Base-by-base conservation (phyloP, 2,888 invertebrate genomes). In the Didymodactylos carnosus region DNA sequence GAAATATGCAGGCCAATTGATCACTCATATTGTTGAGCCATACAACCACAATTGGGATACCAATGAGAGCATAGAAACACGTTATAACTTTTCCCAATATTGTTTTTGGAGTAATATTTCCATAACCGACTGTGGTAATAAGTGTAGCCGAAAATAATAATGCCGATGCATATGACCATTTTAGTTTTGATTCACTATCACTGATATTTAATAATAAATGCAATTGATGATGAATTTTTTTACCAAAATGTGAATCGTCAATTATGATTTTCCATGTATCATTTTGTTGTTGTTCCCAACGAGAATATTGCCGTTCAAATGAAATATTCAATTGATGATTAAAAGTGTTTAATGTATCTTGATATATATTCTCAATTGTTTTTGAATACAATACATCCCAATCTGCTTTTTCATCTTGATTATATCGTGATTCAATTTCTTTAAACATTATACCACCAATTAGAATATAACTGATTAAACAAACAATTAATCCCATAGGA, bases 111-210 rank as follows among this genome's bases (percentile, higher is more conserved):
- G 75, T 72, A 8, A 76, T 75, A 40, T 76, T 76, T 39, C 76
- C 76, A 40, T 76, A 76, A 19, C 76, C 76, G 14, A 76, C 75
- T 29, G 76, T 76, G 10, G 76, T 76, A n/a, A 76, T 75, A 10
- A 76, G 70, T 19, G 76, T 76, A 39, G 76, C 72, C 7, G 74
- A 75, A 43, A 72, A 76, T 10, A 76, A 39, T 46, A 76, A 25
- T 14, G 76, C 75, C 19, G 72, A 70, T 7, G 72, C 25, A 70
- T 70, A 75, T 10, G 62, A 72, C 76, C 76, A 76, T 53, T 53
- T 53, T 29, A 35, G 62, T 35, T 62, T n/a, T n/a, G 19, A 62
- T 3, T 29, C 4, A 8, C 19, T n/a, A 35, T 29, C 62, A n/a
- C n/a, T n/a, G n/a, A n/a, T n/a, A n/a, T n/a, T n/a, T n/a, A n/a